phyloP scores from a whole-genome alignment of 2,113 vertebrate species.

The Caretta caretta region DNA sequence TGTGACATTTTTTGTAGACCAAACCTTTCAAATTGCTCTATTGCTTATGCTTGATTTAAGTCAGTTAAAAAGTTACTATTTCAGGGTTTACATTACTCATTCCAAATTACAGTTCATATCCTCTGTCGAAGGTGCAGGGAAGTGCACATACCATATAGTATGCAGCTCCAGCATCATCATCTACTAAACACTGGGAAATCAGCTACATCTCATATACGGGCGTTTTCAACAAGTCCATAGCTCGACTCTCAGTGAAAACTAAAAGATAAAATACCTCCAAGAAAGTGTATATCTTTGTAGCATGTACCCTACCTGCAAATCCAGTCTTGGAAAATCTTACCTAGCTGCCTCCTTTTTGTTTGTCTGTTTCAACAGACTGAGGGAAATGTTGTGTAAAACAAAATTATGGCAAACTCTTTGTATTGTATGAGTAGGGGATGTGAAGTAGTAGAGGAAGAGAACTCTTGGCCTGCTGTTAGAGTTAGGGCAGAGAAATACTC shows the following conservation, averaged over 20 bases:
- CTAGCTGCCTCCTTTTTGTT: background rate
- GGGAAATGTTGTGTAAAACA: constrained; percentile 52
- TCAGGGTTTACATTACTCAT: constrained; percentile 43
- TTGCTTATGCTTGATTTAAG: constrained; percentile 79
- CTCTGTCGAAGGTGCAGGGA: constrained; percentile 48
- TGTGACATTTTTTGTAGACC: constrained; percentile 78
- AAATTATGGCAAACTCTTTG: constrained; percentile 44
- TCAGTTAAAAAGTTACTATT: constrained; percentile 73
- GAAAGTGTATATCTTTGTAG: background rate
- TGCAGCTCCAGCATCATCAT: background rate
- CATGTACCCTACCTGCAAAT: constrained; percentile 36
- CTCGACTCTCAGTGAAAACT: constrained; percentile 20
- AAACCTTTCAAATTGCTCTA: constrained; percentile 74
- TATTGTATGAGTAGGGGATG: background rate
- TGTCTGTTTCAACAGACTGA: constrained; percentile 42
- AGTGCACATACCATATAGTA: background rate
- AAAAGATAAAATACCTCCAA: constrained; percentile 27
- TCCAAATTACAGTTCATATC: constrained; percentile 60
- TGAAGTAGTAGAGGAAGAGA: background rate
- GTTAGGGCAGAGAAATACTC: constrained; percentile 36
- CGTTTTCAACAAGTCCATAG: constrained; percentile 38
- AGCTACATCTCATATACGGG: background rate
- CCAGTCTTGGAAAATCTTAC: constrained; percentile 31
- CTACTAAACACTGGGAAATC: constrained; percentile 4
- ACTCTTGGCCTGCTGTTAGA: constrained; percentile 11